Conservation (phyloP, 2,797 vertebrate species). For the Anableps anableps region DNA sequence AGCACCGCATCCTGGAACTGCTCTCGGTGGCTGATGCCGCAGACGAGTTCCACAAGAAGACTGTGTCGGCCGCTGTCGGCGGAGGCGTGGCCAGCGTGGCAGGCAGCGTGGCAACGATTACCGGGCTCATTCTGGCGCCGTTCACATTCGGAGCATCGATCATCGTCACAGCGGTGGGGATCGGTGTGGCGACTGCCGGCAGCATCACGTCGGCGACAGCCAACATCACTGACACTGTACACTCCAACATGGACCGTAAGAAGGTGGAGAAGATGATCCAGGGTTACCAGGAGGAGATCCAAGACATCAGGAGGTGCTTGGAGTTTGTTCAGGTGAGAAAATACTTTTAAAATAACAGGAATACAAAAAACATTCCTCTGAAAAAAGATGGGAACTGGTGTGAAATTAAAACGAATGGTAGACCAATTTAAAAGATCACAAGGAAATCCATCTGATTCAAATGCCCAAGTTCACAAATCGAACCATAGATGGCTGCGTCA, state of each 20-base stretch:
- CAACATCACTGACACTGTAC: constrained; percentile 76
- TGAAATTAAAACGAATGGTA: neutral
- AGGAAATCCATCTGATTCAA: too few relatives aligned
- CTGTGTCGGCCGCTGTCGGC: constrained; percentile 59
- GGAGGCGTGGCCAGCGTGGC: constrained; percentile 75
- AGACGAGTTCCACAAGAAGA: constrained; percentile 75
- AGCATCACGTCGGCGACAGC: constrained; percentile 75
- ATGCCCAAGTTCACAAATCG: too few relatives aligned
- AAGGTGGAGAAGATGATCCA: constrained; percentile 77
- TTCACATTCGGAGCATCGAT: constrained; percentile 77
- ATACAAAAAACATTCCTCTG: neutral
- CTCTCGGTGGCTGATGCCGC: constrained; percentile 62
- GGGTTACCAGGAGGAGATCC: constrained; percentile 74
- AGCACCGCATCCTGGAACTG: constrained; percentile 73
- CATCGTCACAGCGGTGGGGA: constrained; percentile 76
- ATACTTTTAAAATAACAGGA: neutral
- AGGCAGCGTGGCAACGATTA: constrained; percentile 75
- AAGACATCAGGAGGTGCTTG: constrained; percentile 66
- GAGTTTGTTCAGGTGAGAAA: constrained; percentile 68
- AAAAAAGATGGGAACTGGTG: neutral
- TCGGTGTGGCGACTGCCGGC: constrained; percentile 71
- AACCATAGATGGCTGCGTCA: too few relatives aligned
- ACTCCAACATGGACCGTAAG: constrained; percentile 71
- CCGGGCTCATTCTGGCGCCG: constrained; percentile 73
- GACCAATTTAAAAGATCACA: too few relatives aligned